Evolutionary conservation across 2,888 invertebrate species (phyloP), one percentile per base, ranked within the genome.

Genomic region (Heliconius ethilla): DNA sequence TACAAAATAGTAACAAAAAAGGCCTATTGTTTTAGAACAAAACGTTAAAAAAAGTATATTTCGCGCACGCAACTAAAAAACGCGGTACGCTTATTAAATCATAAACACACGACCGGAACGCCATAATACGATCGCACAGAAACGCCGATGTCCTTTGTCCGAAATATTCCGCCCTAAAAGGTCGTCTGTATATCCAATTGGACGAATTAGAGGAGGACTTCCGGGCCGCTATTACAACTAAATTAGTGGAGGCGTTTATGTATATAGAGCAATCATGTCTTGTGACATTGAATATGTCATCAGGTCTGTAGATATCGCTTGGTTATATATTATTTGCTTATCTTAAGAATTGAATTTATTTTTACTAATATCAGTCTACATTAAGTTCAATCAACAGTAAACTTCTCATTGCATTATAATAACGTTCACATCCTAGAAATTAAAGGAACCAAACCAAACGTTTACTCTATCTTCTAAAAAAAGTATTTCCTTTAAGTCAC

Each of bases 141-240:
- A 76, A 75, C 70, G 51, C 78, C 63, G 75, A 75, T 75, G 33
- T 76, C 78, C 73, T 77, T 81, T 82, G 82, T 82, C 80, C 81
- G 77, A 82, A 82, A 82, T 79, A 78, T 81, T 78, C 73, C 72
- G 78, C 78, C 82, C 81, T 81, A 79, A 81, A 81, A 79, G 81
- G 82, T 72, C 80, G 75, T 73, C 76, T 75, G 75, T 73, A 82
- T 67, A 59, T 77, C 80, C 81, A 82, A 83, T 83, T 82, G 81
- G 79, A 75, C 51, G 78, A 72, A 79, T 77, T 76, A 77, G 77
- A 70, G 78, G 76, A 79, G 74, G 66, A 72, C 77, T 80, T 78
- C 79, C 79, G 78, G 81, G 75, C 76, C 27, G 33, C 62, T 66
- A 45, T 63, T 78, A 78, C 79, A 51, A 79, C 70, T 74, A 76